A percentile compares a stretch with the other conserved stretches of the same genome.
These are phyloP conservation scores for Eupithecia centaureata DNA, from an alignment of 2,888 invertebrate species.

Conservation along the genomic window DNA sequence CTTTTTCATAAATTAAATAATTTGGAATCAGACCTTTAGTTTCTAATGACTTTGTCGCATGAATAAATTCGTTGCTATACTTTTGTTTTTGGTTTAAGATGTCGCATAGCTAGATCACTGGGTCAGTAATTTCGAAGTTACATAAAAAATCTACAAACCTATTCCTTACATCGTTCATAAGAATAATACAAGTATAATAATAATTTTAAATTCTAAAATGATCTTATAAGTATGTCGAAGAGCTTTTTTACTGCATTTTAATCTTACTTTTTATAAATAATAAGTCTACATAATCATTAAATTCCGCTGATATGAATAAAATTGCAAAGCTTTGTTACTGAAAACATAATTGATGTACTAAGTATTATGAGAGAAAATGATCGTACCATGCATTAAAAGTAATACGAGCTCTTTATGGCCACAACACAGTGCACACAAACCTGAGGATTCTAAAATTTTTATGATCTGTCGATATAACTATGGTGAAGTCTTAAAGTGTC, in stretches of 20 bases:
- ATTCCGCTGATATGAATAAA: constrained; percentile 6
- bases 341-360: constrained; percentile 50
- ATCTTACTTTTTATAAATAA: not conserved
- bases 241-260: not conserved
- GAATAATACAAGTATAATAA: too few relatives aligned
- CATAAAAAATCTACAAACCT: not conserved
- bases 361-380: constrained; percentile 30
- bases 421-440: constrained; percentile 4
- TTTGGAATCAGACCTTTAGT: not conserved
- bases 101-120: not conserved
- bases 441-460: not conserved
- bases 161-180: not conserved
- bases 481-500: too few relatives aligned
- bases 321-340: constrained; percentile 41
- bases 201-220: not conserved
- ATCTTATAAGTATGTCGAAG: not conserved
- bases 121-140: not conserved
- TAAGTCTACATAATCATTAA: not conserved
- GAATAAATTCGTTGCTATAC: not conserved
- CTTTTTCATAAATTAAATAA: too few relatives aligned
- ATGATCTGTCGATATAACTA: not conserved
- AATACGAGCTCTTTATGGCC: not conserved
- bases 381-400: not conserved
- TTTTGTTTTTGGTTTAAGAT: too few relatives aligned
- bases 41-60: not conserved